phyloP scores from a whole-genome alignment of 2,797 vertebrate genomes.

The Acrossocheilus fasciatus region DNA sequence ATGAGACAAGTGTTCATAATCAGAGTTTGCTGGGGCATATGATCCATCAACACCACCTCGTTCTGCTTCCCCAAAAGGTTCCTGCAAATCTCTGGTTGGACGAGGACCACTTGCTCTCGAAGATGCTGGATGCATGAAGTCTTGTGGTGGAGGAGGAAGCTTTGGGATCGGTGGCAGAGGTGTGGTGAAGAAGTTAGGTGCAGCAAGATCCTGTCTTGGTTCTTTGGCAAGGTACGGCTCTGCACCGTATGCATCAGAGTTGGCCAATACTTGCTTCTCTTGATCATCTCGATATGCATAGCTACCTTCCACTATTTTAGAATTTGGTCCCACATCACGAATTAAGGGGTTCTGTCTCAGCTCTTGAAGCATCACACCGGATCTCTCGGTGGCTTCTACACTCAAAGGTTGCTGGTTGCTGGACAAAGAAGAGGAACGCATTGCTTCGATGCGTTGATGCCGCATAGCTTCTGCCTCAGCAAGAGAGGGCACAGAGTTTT shows the following conservation, averaged over 20 bases:
- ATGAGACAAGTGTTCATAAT: slow-evolving; percentile 47
- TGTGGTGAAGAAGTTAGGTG: slow-evolving; percentile 67
- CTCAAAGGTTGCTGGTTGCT: slow-evolving; percentile 23
- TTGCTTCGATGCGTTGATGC: slow-evolving; percentile 27
- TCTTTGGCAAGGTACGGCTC: slow-evolving; percentile 51
- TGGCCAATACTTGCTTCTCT: slow-evolving; percentile 13
- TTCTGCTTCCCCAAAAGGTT: slow-evolving; percentile 7
- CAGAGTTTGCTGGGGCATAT: slow-evolving; percentile 13
- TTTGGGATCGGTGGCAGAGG: slow-evolving; percentile 78
- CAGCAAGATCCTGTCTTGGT: slow-evolving; percentile 53
- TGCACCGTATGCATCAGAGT: slow-evolving; percentile 54
- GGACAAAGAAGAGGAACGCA: slow-evolving; percentile 26
- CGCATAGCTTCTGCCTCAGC: background rate
- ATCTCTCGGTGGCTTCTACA: slow-evolving; percentile 78
- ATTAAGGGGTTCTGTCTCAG: slow-evolving; percentile 2
- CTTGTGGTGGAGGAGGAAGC: slow-evolving; percentile 71
- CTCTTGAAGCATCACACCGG: slow-evolving; percentile 78
- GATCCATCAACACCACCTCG: background rate
- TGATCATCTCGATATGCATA: slow-evolving; percentile 71
- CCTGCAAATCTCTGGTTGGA: slow-evolving; percentile 57
- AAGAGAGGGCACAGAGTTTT: slow-evolving; percentile 29
- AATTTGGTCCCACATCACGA: slow-evolving; percentile 53
- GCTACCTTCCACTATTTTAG: slow-evolving; percentile 65
- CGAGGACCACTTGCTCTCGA: slow-evolving; percentile 17
- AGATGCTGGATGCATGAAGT: slow-evolving; percentile 55